A percentile compares a stretch with the other conserved stretches of the same genome.
These are phyloP conservation scores for Oryctolagus cuniculus DNA, from an alignment of 2,113 vertebrate genomes.

Conservation along the genomic window mOryCun1.1 NC_091445.1:57424001-57424500, in stretches of 20 bases:
- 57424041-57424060: conserved; percentile 31
- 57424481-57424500: conserved; percentile 72
- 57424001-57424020: background rate
- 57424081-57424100: conserved; percentile 22
- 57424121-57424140: conserved; percentile 64
- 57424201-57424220: conserved; percentile 33
- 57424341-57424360: conserved; percentile 68
- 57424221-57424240: conserved; percentile 63
- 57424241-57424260: conserved; percentile 36
- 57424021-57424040: background rate
- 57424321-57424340: conserved; percentile 67
- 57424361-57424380: conserved; percentile 70
- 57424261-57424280: conserved; percentile 45
- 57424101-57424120: conserved; percentile 50
- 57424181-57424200: conserved; percentile 55
- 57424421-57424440: conserved; percentile 62
- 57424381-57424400: conserved; percentile 56
- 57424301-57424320: conserved; percentile 66
- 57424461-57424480: conserved; percentile 17
- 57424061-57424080: conserved; percentile 44
- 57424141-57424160: conserved; percentile 70
- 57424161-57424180: conserved; percentile 48
- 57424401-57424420: conserved; percentile 59
- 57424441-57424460: conserved; percentile 67
- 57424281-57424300: conserved; percentile 56